A percentile compares a stretch with the other conserved stretches of the same genome.
phyloP scores from a whole-genome alignment of 2,113 vertebrate genomes.

The Ranitomeya variabilis region DNA sequence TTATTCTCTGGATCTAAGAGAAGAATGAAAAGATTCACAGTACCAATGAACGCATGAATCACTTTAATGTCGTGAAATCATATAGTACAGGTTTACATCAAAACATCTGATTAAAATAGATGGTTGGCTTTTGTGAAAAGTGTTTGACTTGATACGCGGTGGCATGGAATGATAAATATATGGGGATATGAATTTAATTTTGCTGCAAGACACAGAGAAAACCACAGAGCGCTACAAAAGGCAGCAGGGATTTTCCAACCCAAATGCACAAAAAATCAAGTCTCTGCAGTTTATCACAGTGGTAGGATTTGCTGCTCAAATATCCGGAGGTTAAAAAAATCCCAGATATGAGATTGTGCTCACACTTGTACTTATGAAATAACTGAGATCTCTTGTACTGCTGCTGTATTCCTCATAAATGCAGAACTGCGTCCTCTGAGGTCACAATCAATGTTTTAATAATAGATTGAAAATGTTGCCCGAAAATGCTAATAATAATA shows the following conservation, averaged over 20 bases:
- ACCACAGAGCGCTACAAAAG: slow-evolving; percentile 2
- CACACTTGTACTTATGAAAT: background rate
- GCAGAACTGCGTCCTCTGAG: background rate
- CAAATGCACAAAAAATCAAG: background rate
- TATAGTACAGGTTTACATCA: slow-evolving; percentile 67
- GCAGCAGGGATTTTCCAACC: slow-evolving; percentile 9
- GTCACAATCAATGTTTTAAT: background rate
- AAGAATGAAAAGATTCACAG: slow-evolving; percentile 64
- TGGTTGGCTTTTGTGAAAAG: slow-evolving; percentile 13
- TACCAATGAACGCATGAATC: slow-evolving; percentile 62
- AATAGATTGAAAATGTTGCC: background rate
- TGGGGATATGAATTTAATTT: background rate
- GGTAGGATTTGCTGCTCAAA: slow-evolving; percentile 6
- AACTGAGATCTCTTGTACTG: background rate
- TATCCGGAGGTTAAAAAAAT: background rate
- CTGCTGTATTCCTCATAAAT: background rate
- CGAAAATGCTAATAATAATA: background rate
- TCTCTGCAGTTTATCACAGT: background rate
- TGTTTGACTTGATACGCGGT: background rate
- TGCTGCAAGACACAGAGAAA: background rate
- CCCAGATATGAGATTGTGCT: background rate
- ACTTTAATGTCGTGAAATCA: slow-evolving; percentile 61
- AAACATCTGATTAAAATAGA: slow-evolving; percentile 63
- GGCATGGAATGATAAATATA: background rate
- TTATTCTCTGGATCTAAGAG: slow-evolving; percentile 70